Evolutionary conservation across 2,888 invertebrate species (phyloP), one percentile per base, ranked within the genome.

Genomic region (Brachylomia viminalis): DNA sequence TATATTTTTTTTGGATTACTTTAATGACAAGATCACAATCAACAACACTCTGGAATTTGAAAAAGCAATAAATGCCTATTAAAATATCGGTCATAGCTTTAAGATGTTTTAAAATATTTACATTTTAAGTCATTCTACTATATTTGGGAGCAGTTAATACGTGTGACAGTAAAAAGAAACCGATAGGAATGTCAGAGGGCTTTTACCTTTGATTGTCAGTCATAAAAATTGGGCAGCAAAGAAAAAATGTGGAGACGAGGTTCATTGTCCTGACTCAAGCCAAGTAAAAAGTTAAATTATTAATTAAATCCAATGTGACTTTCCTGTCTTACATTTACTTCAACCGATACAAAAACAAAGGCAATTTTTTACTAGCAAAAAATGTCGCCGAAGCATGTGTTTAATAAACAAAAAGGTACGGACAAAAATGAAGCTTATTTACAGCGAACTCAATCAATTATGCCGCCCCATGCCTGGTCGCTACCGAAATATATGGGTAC

Each of bases 361-460:
- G 67, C 47, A 42, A 79, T 76, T 87, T 90, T 90, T 91, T 89
- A 80, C 77, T 77, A 76, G 80, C 84, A 90, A 91, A 91, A 90
- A 89, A 82, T 71, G 65, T 80, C 79, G 11, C 75, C 64, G 78
- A 75, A 86, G 85, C 84, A 84, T 87, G 87, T 87, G 87, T 90
- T 85, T 84, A 80, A 82, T 84, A 84, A 83, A 86, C 75, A 82
- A 84, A 84, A 82, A 83, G 77, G 56, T 82, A 75, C 72, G 72
- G 78, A 90, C 90, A 93, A 92, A 94, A 92, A 92, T 91, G 90
- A 92, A 89, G 91, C 90, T 92, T 93, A 93, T 93, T 93, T 93
- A 93, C 92, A 93, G 91, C 86, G 92, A 92, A 94, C 94, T 93
- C 94, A 93, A 95, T 95, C 96, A 96, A 96, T 96, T 96, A 95